Evolutionary conservation across 2,797 vertebrate species (phyloP).

Genomic region (Cuculus canorus): DNA sequence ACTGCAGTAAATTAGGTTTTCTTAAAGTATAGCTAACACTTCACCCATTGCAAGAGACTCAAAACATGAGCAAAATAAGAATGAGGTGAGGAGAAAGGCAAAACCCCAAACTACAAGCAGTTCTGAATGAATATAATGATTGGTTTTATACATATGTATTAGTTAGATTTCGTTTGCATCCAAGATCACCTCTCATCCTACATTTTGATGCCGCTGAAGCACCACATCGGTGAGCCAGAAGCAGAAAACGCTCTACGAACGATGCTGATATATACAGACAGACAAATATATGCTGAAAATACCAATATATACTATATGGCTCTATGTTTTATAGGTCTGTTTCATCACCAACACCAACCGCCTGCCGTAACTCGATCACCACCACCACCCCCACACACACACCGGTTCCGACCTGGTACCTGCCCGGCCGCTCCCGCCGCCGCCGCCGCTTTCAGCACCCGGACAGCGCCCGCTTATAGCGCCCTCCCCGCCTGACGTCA

Average conservation of each 20-base stretch:
- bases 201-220: background rate
- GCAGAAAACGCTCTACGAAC: background rate
- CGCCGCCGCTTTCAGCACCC: background rate
- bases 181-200: background rate
- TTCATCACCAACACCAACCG: background rate
- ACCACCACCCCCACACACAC: no score
- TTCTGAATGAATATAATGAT: fast-evolving
- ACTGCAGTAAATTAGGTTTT: background rate
- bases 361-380: background rate
- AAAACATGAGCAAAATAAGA: background rate
- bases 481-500: no score
- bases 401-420: background rate
- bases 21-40: background rate
- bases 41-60: background rate
- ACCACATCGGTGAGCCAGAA: background rate
- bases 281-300: background rate
- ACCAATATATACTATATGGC: no score
- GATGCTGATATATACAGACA: background rate
- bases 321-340: fast-evolving
- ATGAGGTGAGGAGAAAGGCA: background rate
- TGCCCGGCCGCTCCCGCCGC: background rate
- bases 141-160: background rate
- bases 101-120: background rate
- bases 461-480: no score
- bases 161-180: background rate